Evolutionary conservation across 2,888 invertebrate species (phyloP), one percentile per base, ranked within the genome.

Genomic region (Erannis defoliaria): DNA sequence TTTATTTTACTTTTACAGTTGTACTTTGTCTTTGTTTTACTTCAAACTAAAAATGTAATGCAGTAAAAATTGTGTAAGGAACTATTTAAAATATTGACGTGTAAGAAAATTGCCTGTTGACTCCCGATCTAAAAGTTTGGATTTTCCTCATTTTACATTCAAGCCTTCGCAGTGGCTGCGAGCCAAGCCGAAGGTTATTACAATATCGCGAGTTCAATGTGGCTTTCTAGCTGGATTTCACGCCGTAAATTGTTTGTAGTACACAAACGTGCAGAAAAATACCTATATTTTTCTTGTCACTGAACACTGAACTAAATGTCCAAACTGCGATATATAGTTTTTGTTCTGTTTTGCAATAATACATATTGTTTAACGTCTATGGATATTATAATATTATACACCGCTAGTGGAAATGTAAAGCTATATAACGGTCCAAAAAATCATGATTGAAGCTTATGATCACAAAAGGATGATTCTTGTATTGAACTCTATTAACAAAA

Each of bases 111-210:
- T 21, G 6, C 6, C 33, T n/a, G 8, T 5, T 5, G 2, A 9
- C 55, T 46, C 56, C 46, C 31, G 10, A 19, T 3, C 38, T 62
- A 56, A 56, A 62, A 56, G 31, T 56, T 46, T 35, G 19, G 51
- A 56, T 62, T 53, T 61, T 55, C 45, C 55, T 35, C 82, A 82
- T 84, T 84, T 85, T 82, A 76, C 80, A 86, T 85, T 81, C 81
- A 78, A 76, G 75, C 68, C 62, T 72, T 77, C 79, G 72, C 75
- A 73, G 78, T 75, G 75, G 70, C 76, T 69, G 73, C 64, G 67
- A 73, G 80, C 80, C 78, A 78, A 82, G 72, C 78, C 72, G 69
- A 68, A 72, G 75, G 72, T 76, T 76, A 74, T 77, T 76, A 76
- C 63, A 71, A 71, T 71, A 68, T 70, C 60, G 46, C 67, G 72